phyloP scores from a whole-genome alignment of 2,888 invertebrate genomes.

The Lissocephala sabroskyi region DNA sequence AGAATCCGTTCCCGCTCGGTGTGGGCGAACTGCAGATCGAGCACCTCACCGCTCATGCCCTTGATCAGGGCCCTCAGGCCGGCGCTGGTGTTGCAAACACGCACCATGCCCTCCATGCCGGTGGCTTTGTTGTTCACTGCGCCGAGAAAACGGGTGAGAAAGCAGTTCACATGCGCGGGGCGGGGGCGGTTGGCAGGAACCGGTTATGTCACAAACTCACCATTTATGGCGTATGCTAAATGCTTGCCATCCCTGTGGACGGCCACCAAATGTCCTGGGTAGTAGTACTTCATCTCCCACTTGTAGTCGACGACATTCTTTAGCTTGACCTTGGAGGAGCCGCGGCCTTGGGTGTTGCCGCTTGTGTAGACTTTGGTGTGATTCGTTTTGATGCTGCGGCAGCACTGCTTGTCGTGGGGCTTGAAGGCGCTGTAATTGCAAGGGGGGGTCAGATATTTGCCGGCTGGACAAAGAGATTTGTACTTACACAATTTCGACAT shows the following conservation, averaged over 20 bases:
- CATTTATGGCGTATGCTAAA: conserved; percentile 92
- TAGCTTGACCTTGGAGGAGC: conserved; percentile 91
- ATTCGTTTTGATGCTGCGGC: conserved; percentile 66
- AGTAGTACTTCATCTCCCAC: conserved; percentile 93
- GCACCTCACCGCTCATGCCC: conserved; percentile 89
- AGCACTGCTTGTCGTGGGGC: conserved; percentile 63
- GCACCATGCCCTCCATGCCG: conserved; percentile 80
- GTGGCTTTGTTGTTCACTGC: conserved; percentile 70
- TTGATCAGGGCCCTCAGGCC: conserved; percentile 87
- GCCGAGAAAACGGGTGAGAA: neutral
- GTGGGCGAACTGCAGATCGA: conserved; percentile 93
- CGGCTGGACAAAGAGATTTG: neutral
- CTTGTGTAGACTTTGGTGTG: conserved; percentile 82
- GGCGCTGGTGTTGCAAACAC: conserved; percentile 80
- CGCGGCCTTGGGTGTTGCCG: conserved; percentile 82
- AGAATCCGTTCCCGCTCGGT: conserved; percentile 83
- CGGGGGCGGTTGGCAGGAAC: too few species aligned
- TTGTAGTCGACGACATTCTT: conserved; percentile 92
- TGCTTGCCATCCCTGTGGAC: conserved; percentile 89
- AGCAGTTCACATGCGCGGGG: too few species aligned
- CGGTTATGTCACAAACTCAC: conserved; percentile 73
- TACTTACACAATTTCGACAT: conserved; percentile 45
- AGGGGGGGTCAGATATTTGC: neutral
- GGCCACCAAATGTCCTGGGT: conserved; percentile 89
- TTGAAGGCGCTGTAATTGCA: conserved; percentile 65